Evolutionary conservation across 53 echinoderm and acorn worm genomes (phyloP).

Genomic region (Actinopyga echinites): DNA sequence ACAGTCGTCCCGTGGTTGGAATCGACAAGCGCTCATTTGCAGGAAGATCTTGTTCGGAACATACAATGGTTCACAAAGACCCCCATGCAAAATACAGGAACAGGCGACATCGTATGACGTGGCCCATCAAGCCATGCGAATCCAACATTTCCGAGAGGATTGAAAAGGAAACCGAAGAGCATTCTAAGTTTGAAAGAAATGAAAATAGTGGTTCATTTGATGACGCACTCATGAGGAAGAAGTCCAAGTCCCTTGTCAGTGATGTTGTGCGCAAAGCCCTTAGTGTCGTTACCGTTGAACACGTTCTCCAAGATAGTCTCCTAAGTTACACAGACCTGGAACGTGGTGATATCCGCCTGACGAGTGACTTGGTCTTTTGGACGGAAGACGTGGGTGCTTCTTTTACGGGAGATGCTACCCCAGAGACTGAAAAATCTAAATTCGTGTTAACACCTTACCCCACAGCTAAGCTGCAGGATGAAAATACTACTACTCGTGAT

Average conservation of each 20-base stretch:
- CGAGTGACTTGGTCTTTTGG: constrained; percentile 25
- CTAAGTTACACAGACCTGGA: constrained; percentile 3
- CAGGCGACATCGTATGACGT: constrained; percentile 1
- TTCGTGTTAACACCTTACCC: constrained; percentile 24
- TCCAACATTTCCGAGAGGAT: neutral
- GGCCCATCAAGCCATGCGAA: neutral
- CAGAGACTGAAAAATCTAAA: neutral
- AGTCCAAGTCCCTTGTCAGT: neutral
- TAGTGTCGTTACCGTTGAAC: constrained; percentile 22
- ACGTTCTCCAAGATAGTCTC: constrained; percentile 6
- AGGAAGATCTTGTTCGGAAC: constrained; percentile 1
- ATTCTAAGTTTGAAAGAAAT: neutral
- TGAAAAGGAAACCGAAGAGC: neutral
- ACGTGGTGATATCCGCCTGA: neutral
- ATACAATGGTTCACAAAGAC: neutral
- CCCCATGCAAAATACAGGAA: neutral
- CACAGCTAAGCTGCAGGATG: neutral
- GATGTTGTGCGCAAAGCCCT: constrained; percentile 34
- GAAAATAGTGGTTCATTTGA: neutral
- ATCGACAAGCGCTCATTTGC: constrained; percentile 2
- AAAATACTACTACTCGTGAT: too few species aligned
- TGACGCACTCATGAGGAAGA: neutral
- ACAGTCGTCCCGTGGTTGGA: constrained; percentile 9
- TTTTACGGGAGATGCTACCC: neutral
- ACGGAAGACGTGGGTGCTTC: neutral